Evolutionary conservation across 2,797 vertebrate species (phyloP).

Genomic region (Mallotus villosus): DNA sequence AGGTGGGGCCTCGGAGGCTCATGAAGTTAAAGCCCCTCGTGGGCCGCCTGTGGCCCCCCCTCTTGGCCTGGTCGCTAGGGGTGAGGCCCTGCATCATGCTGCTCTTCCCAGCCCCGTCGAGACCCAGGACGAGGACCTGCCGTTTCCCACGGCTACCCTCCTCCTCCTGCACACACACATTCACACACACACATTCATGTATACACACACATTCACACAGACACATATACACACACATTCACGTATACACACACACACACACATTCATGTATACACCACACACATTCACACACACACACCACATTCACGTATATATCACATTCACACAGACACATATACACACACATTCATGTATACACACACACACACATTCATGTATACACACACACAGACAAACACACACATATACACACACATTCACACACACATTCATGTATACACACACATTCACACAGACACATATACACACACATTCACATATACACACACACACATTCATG

Average conservation of each 20-base stretch:
- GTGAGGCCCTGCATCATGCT: slow-evolving; percentile 84
- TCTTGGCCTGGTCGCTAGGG: slow-evolving; percentile 60
- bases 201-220: not conserved
- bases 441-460: slow-evolving; percentile 2
- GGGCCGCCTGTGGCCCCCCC: slow-evolving; percentile 53
- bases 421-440: not conserved
- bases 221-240: not conserved
- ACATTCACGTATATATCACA: not conserved
- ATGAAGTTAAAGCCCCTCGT: slow-evolving; percentile 90
- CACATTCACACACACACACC: slow-evolving; percentile 3
- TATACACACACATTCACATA: not conserved
- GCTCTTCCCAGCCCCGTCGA: slow-evolving; percentile 91
- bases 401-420: not conserved
- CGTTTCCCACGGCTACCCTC: slow-evolving; percentile 71
- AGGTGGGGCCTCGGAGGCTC: slow-evolving; percentile 72
- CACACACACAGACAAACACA: not conserved
- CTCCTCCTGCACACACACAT: slow-evolving; percentile 20
- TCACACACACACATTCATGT: not conserved
- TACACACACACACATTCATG: not conserved
- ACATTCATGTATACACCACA: not conserved
- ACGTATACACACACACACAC: too few relatives aligned
- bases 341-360: not conserved
- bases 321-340: not conserved
- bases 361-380: not conserved
- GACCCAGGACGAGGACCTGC: slow-evolving; percentile 87